Evolutionary conservation across 2,113 vertebrate species (phyloP).

Genomic region (Chamaetylas fuelleborni): DNA sequence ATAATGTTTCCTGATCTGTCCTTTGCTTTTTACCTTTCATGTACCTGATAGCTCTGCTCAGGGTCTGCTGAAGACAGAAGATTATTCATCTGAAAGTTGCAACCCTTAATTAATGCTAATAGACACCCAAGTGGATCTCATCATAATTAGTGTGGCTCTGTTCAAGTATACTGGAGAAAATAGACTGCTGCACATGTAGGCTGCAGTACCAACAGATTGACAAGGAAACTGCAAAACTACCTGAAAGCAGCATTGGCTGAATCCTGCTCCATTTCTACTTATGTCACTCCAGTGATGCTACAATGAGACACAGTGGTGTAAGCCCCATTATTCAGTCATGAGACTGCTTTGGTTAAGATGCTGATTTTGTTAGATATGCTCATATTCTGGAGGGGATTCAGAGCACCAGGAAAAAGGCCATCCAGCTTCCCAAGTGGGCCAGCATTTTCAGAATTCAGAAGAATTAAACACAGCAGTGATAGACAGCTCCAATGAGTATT

Average conservation of each 20-base stretch:
- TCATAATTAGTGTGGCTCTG: background rate
- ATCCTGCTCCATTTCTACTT: background rate
- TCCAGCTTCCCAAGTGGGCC: background rate
- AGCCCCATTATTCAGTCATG: background rate
- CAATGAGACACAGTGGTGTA: background rate
- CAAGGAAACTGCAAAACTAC: background rate
- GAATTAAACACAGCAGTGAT: background rate
- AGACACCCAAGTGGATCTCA: conserved; percentile 9
- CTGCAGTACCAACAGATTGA: background rate
- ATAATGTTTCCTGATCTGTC: background rate
- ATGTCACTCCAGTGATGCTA: background rate
- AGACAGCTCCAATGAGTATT: background rate
- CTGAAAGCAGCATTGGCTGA: background rate
- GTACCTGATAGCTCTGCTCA: background rate
- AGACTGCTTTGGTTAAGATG: background rate
- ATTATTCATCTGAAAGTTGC: conserved; percentile 28
- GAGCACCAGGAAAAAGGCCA: background rate
- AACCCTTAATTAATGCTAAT: conserved; percentile 46
- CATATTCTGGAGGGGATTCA: background rate
- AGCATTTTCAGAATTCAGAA: background rate
- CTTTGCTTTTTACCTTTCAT: background rate
- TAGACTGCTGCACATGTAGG: background rate
- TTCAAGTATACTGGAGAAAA: background rate
- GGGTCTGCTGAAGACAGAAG: background rate
- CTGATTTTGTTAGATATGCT: background rate